Conservation (phyloP, 2,797 vertebrate genomes). For the Typhlichthys subterraneus region DNA sequence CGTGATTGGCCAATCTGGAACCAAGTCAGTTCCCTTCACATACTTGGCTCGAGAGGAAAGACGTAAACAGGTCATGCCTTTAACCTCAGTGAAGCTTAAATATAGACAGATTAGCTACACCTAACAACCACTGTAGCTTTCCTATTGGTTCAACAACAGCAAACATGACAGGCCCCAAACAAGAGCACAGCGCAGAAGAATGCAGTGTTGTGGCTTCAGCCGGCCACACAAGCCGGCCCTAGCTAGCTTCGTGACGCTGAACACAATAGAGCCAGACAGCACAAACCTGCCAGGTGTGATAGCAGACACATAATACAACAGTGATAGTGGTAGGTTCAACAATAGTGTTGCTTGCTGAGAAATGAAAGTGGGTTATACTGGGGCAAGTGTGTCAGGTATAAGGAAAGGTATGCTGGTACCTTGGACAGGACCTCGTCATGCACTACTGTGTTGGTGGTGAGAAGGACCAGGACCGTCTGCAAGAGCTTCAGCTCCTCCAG, state of each 20-base stretch:
- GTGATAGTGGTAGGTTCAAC: slow-evolving; percentile 7
- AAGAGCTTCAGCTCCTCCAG: slow-evolving; percentile 96
- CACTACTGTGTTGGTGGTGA: slow-evolving; percentile 97
- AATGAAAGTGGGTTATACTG: background rate
- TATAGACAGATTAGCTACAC: too few species aligned
- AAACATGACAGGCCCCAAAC: too few species aligned
- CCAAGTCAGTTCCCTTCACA: too few species aligned
- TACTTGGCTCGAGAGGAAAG: too few species aligned
- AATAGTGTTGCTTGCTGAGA: slow-evolving; percentile 12
- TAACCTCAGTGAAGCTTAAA: too few species aligned
- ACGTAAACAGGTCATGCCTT: too few species aligned
- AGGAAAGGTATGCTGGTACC: slow-evolving; percentile 37
- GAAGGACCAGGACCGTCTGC: slow-evolving; percentile 95
- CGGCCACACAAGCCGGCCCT: too few species aligned
- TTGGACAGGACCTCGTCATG: slow-evolving; percentile 84
- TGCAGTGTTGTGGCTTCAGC: background rate
- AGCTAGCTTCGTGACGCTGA: background rate
- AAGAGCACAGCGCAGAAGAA: too few species aligned
- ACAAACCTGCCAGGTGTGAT: background rate
- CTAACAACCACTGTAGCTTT: too few species aligned
- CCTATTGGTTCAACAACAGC: too few species aligned
- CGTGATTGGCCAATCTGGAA: too few species aligned
- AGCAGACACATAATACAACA: slow-evolving; percentile 3
- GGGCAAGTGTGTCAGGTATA: background rate
- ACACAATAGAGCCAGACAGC: background rate